Percentiles rank a stretch among this genome's conserved stretches.
Conservation (phyloP, 2,888 invertebrate genomes). For the Drosophila limbata region DNA sequence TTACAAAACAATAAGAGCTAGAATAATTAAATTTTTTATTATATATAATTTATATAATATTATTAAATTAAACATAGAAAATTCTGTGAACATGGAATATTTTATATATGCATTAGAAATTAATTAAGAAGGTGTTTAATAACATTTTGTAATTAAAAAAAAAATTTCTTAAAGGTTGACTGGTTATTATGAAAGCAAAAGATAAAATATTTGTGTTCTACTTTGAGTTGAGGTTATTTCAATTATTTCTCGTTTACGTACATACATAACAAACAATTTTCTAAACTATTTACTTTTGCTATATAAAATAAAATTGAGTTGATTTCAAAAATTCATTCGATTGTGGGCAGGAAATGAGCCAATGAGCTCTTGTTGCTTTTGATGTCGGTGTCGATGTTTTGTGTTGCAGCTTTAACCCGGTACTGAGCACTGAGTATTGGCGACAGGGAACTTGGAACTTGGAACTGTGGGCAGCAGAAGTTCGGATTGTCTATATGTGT, state of each 20-base stretch:
- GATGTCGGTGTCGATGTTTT: conserved; percentile 12
- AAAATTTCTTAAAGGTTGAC: neutral
- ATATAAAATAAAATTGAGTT: conserved; percentile 25
- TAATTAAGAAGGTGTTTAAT: too few species aligned
- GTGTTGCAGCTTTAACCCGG: conserved; percentile 37
- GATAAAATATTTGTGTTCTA: neutral
- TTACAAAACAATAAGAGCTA: neutral
- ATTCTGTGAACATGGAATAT: too few species aligned
- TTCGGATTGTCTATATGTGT: conserved; percentile 36
- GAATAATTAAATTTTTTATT: too few species aligned
- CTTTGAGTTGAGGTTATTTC: conserved; percentile 12
- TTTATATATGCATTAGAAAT: too few species aligned
- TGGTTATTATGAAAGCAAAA: neutral
- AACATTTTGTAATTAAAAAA: too few species aligned
- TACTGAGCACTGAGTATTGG: conserved; percentile 19
- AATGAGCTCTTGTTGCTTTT: conserved; percentile 11
- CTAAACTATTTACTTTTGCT: conserved; percentile 25
- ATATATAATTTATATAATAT: too few species aligned
- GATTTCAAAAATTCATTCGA: conserved; percentile 63
- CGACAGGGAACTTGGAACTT: conserved; percentile 15
- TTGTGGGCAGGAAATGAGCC: conserved; percentile 74
- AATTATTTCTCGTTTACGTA: conserved; percentile 8
- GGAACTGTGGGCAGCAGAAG: conserved; percentile 52
- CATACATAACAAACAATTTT: conserved; percentile 1
- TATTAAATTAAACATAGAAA: too few species aligned